Evolutionary conservation across 2,888 invertebrate species (phyloP), one percentile per base, ranked within the genome.

Genomic region (Habrosyne pyritoides): DNA sequence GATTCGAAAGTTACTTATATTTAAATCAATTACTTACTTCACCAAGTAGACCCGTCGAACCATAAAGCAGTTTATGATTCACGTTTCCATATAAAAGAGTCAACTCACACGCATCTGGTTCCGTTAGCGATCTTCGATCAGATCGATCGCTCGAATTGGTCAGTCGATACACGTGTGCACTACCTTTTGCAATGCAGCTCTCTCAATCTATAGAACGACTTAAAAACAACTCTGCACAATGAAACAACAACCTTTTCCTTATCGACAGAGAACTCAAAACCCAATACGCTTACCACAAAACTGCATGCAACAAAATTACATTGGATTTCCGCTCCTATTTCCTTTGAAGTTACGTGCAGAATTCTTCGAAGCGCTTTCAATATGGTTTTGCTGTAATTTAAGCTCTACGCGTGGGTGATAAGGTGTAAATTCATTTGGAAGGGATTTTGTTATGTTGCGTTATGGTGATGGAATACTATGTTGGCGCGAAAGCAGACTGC

Each of bases 111-210:
- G 78, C 75, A 76, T 68, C 70, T 59, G 59, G 66, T 75, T 70
- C 87, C 86, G 87, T 87, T 86, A 86, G 60, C 71, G 75, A 86
- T 87, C 80, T 69, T 53, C 59, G 76, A 86, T 84, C 75, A 63
- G 60, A 68, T 67, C 79, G 71, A 77, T 81, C 73, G 67, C 61
- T 70, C 60, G 59, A 77, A 81, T 83, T 84, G 71, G 66, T 59
- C 66, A 85, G 75, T 82, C 86, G 57, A 61, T 65, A 64, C 86
- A 86, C 86, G 87, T 77, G 79, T 79, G 67, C 72, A 74, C 68
- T 72, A 65, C 79, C 82, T 83, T 84, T 77, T 79, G 72, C 79
- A 75, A 76, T 66, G 69, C 64, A 58, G 60, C 62, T 54, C 55
- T 52, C 62, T 36, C 59, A 51, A 33, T 58, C 55, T 48, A 52